phyloP scores from a whole-genome alignment of 30 jellyfish, hydroid and myxozoan genomes.

The Mastigias papua region DNA sequence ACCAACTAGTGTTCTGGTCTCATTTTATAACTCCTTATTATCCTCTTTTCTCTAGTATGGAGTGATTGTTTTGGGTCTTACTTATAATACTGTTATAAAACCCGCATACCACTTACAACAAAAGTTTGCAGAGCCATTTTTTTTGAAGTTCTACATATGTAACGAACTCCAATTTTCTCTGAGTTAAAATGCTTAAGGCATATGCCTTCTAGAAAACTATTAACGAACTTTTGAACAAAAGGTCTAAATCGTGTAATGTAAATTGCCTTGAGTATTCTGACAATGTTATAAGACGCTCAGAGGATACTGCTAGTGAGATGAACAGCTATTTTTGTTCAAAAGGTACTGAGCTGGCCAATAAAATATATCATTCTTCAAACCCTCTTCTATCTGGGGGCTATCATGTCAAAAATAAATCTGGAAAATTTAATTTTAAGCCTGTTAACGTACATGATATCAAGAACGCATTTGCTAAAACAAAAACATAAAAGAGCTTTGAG shows the following conservation, averaged over 20 bases:
- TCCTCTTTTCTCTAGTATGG: too few relatives aligned
- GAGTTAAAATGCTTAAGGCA: too few relatives aligned
- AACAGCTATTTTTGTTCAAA: constrained; percentile 26
- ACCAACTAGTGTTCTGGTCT: too few relatives aligned
- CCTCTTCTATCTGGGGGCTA: constrained; percentile 29
- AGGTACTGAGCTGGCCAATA: constrained; percentile 15
- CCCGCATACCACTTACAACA: too few relatives aligned
- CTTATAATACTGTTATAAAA: too few relatives aligned
- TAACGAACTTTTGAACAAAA: not conserved
- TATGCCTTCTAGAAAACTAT: not conserved
- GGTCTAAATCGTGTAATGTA: constrained; percentile 26
- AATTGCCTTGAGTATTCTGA: constrained; percentile 33
- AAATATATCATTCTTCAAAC: not conserved
- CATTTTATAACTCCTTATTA: too few relatives aligned
- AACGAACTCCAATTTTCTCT: too few relatives aligned
- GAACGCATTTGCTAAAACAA: constrained; percentile 13
- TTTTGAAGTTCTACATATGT: too few relatives aligned
- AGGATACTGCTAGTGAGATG: constrained; percentile 13
- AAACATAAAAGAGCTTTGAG: constrained; percentile 24
- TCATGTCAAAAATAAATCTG: not conserved
- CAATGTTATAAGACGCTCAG: constrained; percentile 8
- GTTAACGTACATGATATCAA: not conserved
- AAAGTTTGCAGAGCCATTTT: too few relatives aligned
- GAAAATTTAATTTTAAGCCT: constrained; percentile 4
- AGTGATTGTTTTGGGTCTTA: too few relatives aligned